A percentile compares a stretch with the other conserved stretches of the same genome.
phyloP scores from a whole-genome alignment of 2,797 vertebrate genomes.

The Tragopan temminckii region DNA sequence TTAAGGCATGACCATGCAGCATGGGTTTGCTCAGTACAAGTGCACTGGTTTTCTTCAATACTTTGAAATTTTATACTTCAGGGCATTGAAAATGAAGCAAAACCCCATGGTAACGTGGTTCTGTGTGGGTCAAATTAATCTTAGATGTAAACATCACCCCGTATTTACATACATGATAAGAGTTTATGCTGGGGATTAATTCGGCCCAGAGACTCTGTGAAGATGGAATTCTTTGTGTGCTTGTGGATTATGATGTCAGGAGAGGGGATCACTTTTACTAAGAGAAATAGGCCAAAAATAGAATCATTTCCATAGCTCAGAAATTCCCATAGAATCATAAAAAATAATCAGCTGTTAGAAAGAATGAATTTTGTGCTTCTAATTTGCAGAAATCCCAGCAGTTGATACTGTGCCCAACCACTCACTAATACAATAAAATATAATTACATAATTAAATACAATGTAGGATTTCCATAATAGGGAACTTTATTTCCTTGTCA shows the following conservation, averaged over 20 bases:
- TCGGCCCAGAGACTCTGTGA: not conserved
- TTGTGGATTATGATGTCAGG: constrained; percentile 18
- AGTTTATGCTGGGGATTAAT: constrained; percentile 20
- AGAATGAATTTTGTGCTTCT: constrained; percentile 63
- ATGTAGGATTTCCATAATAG: constrained; percentile 75
- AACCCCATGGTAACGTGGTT: not conserved
- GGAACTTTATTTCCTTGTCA: constrained; percentile 78
- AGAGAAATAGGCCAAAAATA: constrained; percentile 53
- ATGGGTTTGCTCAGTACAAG: not conserved
- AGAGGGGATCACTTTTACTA: constrained; percentile 17
- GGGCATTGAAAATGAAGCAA: not conserved
- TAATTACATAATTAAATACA: constrained; percentile 82
- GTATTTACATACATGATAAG: constrained; percentile 13
- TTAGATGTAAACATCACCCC: not conserved
- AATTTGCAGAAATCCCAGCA: constrained; percentile 64
- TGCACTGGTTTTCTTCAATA: not conserved
- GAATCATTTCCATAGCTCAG: constrained; percentile 49
- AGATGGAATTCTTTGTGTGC: constrained; percentile 24
- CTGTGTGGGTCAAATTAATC: not conserved
- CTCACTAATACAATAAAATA: constrained; percentile 78
- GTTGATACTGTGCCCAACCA: constrained; percentile 46
- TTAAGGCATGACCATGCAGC: not conserved
- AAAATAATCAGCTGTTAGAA: constrained; percentile 69
- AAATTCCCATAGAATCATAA: constrained; percentile 37
- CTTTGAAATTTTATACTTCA: not conserved